A percentile compares a stretch with the other conserved stretches of the same genome.
Conservation (phyloP, 2,797 vertebrate genomes). For the Darevskia mixta region DNA sequence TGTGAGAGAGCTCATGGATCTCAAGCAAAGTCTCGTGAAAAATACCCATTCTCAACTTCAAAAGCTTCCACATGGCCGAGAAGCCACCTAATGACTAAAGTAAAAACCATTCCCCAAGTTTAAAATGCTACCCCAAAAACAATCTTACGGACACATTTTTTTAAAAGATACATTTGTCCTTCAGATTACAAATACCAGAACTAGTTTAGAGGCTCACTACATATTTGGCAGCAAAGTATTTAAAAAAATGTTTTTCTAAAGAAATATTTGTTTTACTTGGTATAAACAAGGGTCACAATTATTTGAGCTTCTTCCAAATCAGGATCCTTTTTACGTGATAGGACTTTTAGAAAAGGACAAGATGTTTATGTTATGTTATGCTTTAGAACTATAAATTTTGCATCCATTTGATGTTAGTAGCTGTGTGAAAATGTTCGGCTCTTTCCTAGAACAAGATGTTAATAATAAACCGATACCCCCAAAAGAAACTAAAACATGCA, state of each 20-base stretch:
- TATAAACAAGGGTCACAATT: background rate
- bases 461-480: background rate
- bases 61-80: background rate
- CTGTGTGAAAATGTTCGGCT: background rate
- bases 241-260: background rate
- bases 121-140: background rate
- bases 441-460: background rate
- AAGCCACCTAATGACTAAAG: background rate
- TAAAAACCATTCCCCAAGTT: background rate
- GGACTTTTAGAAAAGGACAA: too few relatives aligned
- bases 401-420: background rate
- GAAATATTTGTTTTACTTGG: background rate
- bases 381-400: background rate
- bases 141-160: background rate
- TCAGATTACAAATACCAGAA: background rate
- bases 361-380: background rate
- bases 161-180: background rate
- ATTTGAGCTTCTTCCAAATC: background rate
- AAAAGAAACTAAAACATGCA: background rate
- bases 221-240: background rate
- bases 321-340: background rate
- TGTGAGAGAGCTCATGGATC: background rate
- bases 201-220: background rate
- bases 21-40: background rate
- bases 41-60: background rate